These are phyloP conservation scores for Plagodis dolabraria DNA, from an alignment of 2,888 invertebrate species.

Conservation along the genomic window DNA sequence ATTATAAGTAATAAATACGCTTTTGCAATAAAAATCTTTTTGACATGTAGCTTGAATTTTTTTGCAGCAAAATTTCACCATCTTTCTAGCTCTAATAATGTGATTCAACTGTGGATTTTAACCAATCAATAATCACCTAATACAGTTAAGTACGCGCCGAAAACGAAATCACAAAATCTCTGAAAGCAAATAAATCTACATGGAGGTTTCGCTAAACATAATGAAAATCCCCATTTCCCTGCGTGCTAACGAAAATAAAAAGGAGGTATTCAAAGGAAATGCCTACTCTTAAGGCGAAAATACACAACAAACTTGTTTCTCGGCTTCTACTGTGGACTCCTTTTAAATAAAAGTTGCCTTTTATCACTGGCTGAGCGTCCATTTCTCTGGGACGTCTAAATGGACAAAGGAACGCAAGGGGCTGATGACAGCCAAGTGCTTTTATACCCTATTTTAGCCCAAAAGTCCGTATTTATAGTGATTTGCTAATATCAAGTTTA, in stretches of 20 bases:
- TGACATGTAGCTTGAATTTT: too few species aligned
- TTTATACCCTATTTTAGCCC: conserved; percentile 44
- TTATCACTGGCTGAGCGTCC: conserved; percentile 66
- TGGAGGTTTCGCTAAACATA: conserved; percentile 47
- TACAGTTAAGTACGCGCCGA: conserved; percentile 44
- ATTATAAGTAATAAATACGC: too few species aligned
- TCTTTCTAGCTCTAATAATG: conserved; percentile 6
- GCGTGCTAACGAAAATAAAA: conserved; percentile 66
- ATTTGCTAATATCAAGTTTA: not conserved
- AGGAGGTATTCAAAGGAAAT: conserved; percentile 57
- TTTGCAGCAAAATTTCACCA: conserved; percentile 2
- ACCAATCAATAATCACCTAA: conserved; percentile 33
- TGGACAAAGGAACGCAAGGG: conserved; percentile 58
- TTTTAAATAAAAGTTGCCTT: conserved; percentile 73
- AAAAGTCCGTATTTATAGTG: conserved; percentile 2
- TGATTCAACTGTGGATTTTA: conserved; percentile 15
- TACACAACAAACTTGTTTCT: conserved; percentile 53
- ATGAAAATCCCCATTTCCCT: conserved; percentile 61
- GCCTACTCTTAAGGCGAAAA: conserved; percentile 53
- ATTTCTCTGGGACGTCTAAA: conserved; percentile 60
- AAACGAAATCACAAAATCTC: conserved; percentile 36
- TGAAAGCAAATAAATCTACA: conserved; percentile 26
- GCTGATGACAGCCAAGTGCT: conserved; percentile 54
- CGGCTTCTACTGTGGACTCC: conserved; percentile 56
- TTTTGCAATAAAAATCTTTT: too few species aligned